These are phyloP conservation scores for Darevskia nairensis DNA, from an alignment of 2,797 vertebrate genomes.

Conservation along the genomic window DNA sequence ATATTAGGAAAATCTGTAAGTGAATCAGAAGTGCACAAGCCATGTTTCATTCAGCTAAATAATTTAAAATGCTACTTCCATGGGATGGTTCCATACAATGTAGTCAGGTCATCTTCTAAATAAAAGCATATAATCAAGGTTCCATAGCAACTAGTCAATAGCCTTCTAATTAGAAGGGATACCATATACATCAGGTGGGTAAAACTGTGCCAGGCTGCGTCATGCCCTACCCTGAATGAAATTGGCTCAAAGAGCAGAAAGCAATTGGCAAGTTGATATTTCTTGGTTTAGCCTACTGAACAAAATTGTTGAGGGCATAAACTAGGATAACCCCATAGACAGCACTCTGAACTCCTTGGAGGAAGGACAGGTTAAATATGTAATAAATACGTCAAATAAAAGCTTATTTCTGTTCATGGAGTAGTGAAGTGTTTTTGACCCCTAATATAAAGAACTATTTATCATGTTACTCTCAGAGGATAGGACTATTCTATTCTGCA, in stretches of 20 bases:
- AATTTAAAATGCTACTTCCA: not conserved
- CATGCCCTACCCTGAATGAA: not conserved
- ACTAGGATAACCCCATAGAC: not conserved
- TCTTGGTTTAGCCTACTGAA: not conserved
- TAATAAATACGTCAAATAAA: constrained; percentile 2
- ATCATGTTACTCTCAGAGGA: not conserved
- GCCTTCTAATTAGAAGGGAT: not conserved
- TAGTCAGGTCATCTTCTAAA: not conserved
- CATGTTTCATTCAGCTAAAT: constrained; percentile 11
- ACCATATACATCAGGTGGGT: not conserved
- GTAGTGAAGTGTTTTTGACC: not conserved
- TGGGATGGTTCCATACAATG: not conserved
- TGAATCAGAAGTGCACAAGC: not conserved
- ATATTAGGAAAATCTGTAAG: not conserved
- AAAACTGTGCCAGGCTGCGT: not conserved
- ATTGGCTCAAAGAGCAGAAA: too few relatives aligned
- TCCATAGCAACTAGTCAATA: not conserved
- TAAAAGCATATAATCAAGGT: not conserved
- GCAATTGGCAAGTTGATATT: not conserved
- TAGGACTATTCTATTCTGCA: constrained; percentile 2
- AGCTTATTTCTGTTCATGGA: not conserved
- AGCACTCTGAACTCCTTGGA: not conserved
- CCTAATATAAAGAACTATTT: constrained; percentile 9
- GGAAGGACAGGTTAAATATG: not conserved
- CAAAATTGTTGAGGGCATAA: not conserved